These are phyloP conservation scores for Corydoras sp. DNA, from an alignment of 2,113 vertebrate genomes.

Conservation along the genomic window DNA sequence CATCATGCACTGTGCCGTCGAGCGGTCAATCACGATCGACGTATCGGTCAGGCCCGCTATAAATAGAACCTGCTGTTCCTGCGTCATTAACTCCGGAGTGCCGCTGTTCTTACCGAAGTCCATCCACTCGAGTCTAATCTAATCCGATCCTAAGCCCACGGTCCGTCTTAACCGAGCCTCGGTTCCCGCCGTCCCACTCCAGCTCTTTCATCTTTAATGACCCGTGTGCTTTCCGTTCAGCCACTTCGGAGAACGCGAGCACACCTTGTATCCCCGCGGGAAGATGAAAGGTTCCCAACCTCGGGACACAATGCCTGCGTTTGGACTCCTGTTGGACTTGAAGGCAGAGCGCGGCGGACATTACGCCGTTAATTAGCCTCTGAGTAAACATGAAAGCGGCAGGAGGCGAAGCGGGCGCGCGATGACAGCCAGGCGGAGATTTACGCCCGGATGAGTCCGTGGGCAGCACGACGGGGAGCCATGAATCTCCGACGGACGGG, in stretches of 20 bases:
- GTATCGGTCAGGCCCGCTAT: too few relatives aligned
- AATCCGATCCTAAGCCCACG: too few relatives aligned
- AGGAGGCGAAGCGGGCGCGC: constrained; percentile 67
- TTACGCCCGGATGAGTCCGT: constrained; percentile 66
- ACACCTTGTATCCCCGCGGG: neutral
- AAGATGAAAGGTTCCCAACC: constrained; percentile 9
- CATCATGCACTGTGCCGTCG: too few relatives aligned
- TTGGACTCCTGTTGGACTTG: too few relatives aligned
- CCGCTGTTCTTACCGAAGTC: too few relatives aligned
- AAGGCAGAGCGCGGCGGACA: too few relatives aligned
- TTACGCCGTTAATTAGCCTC: constrained; percentile 74
- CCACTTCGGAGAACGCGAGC: constrained; percentile 11
- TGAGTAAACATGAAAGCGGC: constrained; percentile 74
- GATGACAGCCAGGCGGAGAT: constrained; percentile 76
- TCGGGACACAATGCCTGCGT: too few relatives aligned
- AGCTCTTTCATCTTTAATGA: constrained; percentile 11
- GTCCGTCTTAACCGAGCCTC: too few relatives aligned
- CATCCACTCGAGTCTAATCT: too few relatives aligned
- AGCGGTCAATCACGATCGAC: too few relatives aligned
- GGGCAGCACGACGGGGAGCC: constrained; percentile 62
- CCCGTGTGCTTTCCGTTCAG: constrained; percentile 7
- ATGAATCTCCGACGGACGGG: constrained; percentile 83
- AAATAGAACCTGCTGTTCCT: too few relatives aligned
- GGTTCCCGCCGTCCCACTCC: neutral
- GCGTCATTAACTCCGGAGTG: too few relatives aligned